Evolutionary conservation across 2,113 vertebrate species (phyloP).

Genomic region (Craseonycteris thonglongyai): DNA sequence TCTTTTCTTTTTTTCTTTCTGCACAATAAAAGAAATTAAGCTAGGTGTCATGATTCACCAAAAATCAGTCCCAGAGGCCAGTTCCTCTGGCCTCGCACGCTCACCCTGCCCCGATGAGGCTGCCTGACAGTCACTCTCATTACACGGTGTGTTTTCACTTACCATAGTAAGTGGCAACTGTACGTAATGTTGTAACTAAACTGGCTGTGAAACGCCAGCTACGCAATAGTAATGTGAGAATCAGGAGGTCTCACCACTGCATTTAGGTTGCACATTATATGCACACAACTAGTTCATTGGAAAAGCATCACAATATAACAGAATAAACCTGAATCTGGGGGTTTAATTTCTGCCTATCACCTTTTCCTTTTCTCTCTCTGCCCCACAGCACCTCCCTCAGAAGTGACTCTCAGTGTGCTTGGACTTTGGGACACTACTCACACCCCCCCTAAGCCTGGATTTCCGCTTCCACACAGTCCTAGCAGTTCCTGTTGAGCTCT

Average conservation of each 20-base stretch:
- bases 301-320: not conserved
- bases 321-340: not conserved
- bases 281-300: not conserved
- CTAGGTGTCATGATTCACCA: not conserved
- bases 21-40: not conserved
- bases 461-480: not conserved
- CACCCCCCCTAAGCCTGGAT: not conserved
- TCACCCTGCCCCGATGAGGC: not conserved
- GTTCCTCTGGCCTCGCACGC: not conserved
- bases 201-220: not conserved
- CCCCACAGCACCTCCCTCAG: not conserved
- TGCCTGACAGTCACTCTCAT: not conserved
- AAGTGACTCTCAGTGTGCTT: not conserved
- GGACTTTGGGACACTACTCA: not conserved
- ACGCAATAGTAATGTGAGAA: not conserved
- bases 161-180: not conserved
- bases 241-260: not conserved
- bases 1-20: too few relatives aligned
- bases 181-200: not conserved
- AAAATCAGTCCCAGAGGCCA: not conserved
- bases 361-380: not conserved
- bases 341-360: not conserved
- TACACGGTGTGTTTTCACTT: not conserved
- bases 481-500: not conserved
- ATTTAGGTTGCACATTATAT: not conserved